Conservation (phyloP, 2,113 vertebrate genomes). For the Vombatus ursinus region DNA sequence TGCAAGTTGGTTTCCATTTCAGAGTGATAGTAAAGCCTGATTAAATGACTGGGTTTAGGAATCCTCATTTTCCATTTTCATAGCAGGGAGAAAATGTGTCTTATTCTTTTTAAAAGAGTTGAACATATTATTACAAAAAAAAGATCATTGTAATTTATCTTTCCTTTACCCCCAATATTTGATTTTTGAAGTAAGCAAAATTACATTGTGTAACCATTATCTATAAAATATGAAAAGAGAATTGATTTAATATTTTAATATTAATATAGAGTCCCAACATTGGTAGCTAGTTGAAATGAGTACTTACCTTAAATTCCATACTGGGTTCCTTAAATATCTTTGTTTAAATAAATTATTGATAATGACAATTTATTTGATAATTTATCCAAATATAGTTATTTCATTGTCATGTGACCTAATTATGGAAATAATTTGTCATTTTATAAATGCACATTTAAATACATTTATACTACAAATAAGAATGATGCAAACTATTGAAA, state of each 20-base stretch:
- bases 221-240: constrained; percentile 20
- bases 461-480: constrained; percentile 10
- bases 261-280: constrained; percentile 16
- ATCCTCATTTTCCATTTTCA: neutral
- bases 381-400: constrained; percentile 19
- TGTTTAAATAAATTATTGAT: constrained; percentile 34
- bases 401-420: constrained; percentile 24
- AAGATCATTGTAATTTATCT: constrained; percentile 24
- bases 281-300: constrained; percentile 16
- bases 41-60: neutral
- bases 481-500: constrained; percentile 16
- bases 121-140: neutral
- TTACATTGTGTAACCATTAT: neutral
- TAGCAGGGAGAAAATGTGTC: neutral
- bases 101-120: constrained; percentile 19
- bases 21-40: neutral
- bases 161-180: neutral
- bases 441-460: constrained; percentile 19
- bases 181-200: constrained; percentile 7
- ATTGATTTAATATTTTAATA: neutral
- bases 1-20: neutral
- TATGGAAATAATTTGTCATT: constrained; percentile 51
- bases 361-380: constrained; percentile 36
- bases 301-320: constrained; percentile 25
- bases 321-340: constrained; percentile 32